Percentiles rank a stretch among this genome's conserved stretches.
phyloP scores from a whole-genome alignment of 2,888 invertebrate genomes.

The Megastigmus dorsalis region DNA sequence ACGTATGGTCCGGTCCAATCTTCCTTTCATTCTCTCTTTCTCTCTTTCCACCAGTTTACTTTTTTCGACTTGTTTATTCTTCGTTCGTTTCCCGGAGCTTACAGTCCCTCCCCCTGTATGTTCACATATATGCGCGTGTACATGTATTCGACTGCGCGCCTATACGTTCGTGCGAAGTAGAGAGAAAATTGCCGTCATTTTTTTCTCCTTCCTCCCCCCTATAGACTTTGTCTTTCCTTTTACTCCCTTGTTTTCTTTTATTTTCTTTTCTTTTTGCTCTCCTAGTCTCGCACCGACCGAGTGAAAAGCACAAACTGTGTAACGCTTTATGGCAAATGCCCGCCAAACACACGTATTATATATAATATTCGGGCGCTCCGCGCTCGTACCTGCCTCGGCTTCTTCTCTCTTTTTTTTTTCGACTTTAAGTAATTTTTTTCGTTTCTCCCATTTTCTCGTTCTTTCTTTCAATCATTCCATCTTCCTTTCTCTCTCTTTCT shows the following conservation, averaged over 20 bases:
- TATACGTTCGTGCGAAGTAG: neutral
- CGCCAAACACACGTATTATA: neutral
- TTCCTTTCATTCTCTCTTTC: neutral
- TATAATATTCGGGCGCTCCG: slow-evolving; percentile 12
- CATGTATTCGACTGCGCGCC: neutral
- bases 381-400: neutral
- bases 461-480: slow-evolving; percentile 14
- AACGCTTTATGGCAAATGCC: neutral
- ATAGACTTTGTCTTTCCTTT: neutral
- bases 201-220: neutral
- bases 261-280: neutral
- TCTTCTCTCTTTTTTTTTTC: too few species aligned
- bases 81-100: slow-evolving; percentile 10
- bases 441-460: slow-evolving; percentile 26
- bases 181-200: slow-evolving; percentile 7
- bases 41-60: neutral
- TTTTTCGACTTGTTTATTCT: neutral
- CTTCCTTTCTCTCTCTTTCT: neutral
- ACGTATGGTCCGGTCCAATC: neutral
- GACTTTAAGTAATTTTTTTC: slow-evolving; percentile 7
- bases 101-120: neutral
- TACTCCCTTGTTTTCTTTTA: too few species aligned
- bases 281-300: neutral
- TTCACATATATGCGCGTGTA: neutral
- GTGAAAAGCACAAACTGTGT: slow-evolving; percentile 13